Percentiles rank a stretch among this genome's conserved stretches.
phyloP scores from a whole-genome alignment of 2,113 vertebrate species.

The western clawed frog (Xenopus tropicalis) region UCB_Xtro_10.0 CM004447.2:145096001-145096500 shows the following conservation, averaged over 20 bases:
- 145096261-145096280: too few species aligned
- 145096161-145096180: neutral
- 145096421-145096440: too few species aligned
- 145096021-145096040: constrained; percentile 36
- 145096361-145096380: too few species aligned
- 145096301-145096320: too few species aligned
- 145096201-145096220: neutral
- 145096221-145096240: neutral
- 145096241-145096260: neutral
- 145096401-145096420: too few species aligned
- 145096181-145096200: neutral
- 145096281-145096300: too few species aligned
- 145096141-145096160: constrained; percentile 16
- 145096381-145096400: too few species aligned
- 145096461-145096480: too few species aligned
- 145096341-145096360: too few species aligned
- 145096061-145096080: constrained; percentile 37
- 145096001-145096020: constrained; percentile 38
- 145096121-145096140: constrained; percentile 15
- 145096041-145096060: constrained; percentile 27
- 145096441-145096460: too few species aligned
- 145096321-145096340: too few species aligned
- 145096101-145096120: constrained; percentile 23
- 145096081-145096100: constrained; percentile 40
- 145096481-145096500: too few species aligned